These are phyloP conservation scores for Scelioninae gen. 2 DNA, from an alignment of 2,888 invertebrate species.

Conservation along the genomic window DNA sequence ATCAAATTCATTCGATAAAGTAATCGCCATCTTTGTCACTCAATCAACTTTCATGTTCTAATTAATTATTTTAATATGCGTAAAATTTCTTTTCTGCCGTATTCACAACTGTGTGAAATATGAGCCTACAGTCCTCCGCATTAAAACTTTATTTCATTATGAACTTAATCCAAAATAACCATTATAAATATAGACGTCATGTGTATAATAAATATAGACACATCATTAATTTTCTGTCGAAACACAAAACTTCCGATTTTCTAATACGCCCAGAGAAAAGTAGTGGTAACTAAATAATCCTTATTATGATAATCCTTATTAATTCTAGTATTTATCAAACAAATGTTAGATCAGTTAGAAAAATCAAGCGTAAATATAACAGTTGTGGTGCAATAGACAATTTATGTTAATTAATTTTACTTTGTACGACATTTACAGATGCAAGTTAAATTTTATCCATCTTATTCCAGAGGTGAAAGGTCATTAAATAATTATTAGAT, in stretches of 20 bases:
- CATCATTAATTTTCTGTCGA: constrained; percentile 8
- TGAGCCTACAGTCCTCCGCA: not conserved
- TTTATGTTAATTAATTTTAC: no score
- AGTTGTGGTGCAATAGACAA: no score
- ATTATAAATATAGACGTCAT: constrained; percentile 26
- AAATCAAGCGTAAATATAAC: no score
- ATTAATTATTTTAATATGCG: not conserved
- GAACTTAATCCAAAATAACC: constrained; percentile 25
- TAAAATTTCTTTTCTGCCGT: not conserved
- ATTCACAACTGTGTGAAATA: not conserved
- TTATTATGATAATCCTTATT: constrained; percentile 4
- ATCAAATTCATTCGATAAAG: no score
- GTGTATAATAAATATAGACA: constrained; percentile 18
- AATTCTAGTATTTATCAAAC: not conserved
- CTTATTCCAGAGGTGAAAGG: no score
- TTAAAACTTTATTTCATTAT: constrained; percentile 18
- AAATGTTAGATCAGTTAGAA: no score
- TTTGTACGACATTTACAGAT: no score
- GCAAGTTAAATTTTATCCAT: no score
- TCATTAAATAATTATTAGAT: no score
- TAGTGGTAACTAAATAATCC: no score
- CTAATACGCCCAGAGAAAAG: constrained; percentile 7
- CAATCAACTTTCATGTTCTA: not conserved
- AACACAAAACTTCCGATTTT: constrained; percentile 15
- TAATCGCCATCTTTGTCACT: no score